phyloP scores from a whole-genome alignment of 2,797 vertebrate species.

The Cossypha heuglini region DNA sequence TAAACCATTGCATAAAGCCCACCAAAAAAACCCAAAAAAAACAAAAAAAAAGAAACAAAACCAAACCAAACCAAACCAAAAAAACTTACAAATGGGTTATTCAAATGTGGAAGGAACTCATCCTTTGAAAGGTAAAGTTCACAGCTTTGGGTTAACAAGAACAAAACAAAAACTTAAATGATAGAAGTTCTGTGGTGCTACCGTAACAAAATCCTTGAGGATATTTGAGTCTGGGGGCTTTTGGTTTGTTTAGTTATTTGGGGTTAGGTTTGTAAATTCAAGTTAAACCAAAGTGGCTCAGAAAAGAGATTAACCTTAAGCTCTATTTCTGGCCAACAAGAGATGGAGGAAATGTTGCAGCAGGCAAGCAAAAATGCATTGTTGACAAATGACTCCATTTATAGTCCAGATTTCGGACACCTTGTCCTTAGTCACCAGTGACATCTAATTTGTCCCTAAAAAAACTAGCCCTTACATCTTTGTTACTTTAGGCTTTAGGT shows the following conservation, averaged over 20 bases:
- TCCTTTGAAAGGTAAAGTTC: slow-evolving; percentile 44
- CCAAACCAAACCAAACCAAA: not conserved
- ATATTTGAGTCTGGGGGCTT: not conserved
- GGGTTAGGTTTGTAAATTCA: not conserved
- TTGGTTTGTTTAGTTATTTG: not conserved
- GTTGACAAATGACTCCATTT: slow-evolving; percentile 73
- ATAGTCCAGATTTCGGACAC: slow-evolving; percentile 71
- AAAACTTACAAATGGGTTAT: slow-evolving; percentile 56
- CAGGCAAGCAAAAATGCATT: slow-evolving; percentile 55
- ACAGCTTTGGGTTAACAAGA: slow-evolving; percentile 37
- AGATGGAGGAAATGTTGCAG: slow-evolving; percentile 48
- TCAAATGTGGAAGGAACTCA: slow-evolving; percentile 52
- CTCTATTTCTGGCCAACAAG: slow-evolving; percentile 34
- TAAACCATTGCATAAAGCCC: slow-evolving; percentile 57
- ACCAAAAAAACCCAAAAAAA: not conserved
- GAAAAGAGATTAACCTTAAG: slow-evolving; percentile 27
- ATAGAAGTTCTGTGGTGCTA: not conserved
- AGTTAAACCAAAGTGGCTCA: not conserved
- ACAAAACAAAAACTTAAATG: not conserved
- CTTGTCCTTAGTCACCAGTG: slow-evolving; percentile 74
- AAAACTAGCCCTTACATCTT: slow-evolving; percentile 68
- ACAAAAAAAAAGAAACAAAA: not conserved
- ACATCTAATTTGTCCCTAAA: slow-evolving; percentile 75
- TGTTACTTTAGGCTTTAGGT: slow-evolving; percentile 72
- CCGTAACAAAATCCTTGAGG: not conserved